A percentile compares a stretch with the other conserved stretches of the same genome.
Evolutionary conservation across 2,797 vertebrate species (phyloP).

Genomic region (Phylloscopus collybita): DNA sequence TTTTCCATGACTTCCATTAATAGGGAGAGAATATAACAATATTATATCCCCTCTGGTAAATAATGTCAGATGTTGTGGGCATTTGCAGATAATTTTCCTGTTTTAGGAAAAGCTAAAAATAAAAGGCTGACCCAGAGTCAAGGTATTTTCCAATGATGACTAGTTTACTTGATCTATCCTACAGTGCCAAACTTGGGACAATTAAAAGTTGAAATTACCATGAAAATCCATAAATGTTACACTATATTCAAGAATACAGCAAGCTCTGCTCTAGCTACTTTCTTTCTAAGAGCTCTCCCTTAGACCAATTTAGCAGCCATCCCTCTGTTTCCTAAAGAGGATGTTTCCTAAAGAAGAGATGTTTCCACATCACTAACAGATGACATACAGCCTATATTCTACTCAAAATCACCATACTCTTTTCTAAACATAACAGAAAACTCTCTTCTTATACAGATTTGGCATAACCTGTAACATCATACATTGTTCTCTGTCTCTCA

Average conservation of each 20-base stretch:
- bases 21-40: not conserved
- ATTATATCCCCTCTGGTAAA: not conserved
- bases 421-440: not conserved
- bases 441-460: not conserved
- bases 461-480: not conserved
- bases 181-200: not conserved
- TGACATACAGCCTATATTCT: not conserved
- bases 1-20: not conserved
- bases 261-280: not conserved
- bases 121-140: not conserved
- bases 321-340: not conserved
- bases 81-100: not conserved
- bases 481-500: not conserved
- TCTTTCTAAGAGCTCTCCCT: not conserved
- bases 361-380: too few relatives aligned
- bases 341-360: too few relatives aligned
- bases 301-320: not conserved
- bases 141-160: not conserved
- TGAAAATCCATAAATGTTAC: not conserved
- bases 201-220: not conserved
- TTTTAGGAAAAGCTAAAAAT: not conserved
- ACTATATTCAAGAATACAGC: not conserved
- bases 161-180: not conserved
- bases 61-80: not conserved
- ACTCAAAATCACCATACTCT: not conserved